A percentile compares a stretch with the other conserved stretches of the same genome.
phyloP scores from a whole-genome alignment of 1,140 invertebrate species.

The Ctenoplectra terminalis region DNA sequence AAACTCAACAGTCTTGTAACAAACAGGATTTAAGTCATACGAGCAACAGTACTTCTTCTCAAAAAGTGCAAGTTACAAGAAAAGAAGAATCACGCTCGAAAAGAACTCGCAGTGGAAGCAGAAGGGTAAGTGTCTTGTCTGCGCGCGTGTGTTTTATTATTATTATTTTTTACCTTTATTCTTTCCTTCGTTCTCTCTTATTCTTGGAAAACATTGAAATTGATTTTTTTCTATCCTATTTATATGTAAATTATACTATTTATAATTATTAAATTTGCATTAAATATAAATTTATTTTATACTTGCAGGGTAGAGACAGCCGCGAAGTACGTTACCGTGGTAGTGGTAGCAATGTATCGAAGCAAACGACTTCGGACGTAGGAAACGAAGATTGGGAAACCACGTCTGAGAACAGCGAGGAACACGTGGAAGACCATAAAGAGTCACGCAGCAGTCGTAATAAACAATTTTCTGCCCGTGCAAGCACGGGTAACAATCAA shows the following conservation, averaged over 20 bases:
- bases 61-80: conserved; percentile 68
- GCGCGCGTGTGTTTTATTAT: neutral
- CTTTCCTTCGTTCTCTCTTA: neutral
- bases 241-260: too few relatives aligned
- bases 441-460: conserved; percentile 77
- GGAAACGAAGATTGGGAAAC: conserved; percentile 88
- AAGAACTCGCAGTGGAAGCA: conserved; percentile 77
- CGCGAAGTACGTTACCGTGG: conserved; percentile 74
- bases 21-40: conserved; percentile 68
- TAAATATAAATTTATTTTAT: neutral
- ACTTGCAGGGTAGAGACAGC: conserved; percentile 73
- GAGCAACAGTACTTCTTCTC: conserved; percentile 2
- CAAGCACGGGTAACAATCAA: conserved; percentile 40
- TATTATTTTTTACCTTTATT: too few relatives aligned
- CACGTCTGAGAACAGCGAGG: conserved; percentile 87
- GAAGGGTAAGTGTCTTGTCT: conserved; percentile 69
- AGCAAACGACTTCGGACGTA: conserved; percentile 78
- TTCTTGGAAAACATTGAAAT: neutral
- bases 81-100: conserved; percentile 78
- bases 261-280: too few relatives aligned
- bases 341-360: conserved; percentile 63
- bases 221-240: too few relatives aligned
- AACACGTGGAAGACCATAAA: conserved; percentile 80
- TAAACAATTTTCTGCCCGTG: conserved; percentile 68
- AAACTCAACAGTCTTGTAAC: conserved; percentile 62